Percentiles rank a stretch among this genome's conserved stretches.
Conservation (phyloP, 2,888 invertebrate genomes). For the Cistogaster globosa region DNA sequence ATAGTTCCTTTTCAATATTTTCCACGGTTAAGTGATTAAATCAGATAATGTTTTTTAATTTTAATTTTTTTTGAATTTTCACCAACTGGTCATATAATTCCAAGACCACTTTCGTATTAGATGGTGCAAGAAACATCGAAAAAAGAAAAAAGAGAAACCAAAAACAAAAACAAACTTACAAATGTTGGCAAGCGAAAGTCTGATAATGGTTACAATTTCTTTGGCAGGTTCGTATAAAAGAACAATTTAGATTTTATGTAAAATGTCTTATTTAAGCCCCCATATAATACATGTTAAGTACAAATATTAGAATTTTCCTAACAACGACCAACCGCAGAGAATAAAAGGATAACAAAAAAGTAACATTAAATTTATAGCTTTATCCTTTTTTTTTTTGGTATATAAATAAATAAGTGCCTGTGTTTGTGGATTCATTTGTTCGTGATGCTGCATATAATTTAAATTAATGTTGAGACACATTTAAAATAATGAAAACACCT, state of each 20-base stretch:
- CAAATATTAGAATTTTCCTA: conserved; percentile 55
- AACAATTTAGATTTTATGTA: conserved; percentile 58
- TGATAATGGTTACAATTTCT: conserved; percentile 51
- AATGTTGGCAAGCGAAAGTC: conserved; percentile 44
- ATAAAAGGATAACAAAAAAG: background rate
- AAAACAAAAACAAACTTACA: background rate
- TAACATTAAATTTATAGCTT: conserved; percentile 54
- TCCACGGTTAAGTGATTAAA: too few relatives aligned
- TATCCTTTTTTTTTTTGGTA: conserved; percentile 40
- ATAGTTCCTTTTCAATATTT: too few relatives aligned
- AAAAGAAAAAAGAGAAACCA: background rate
- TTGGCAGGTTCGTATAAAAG: conserved; percentile 52
- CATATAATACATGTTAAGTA: conserved; percentile 64
- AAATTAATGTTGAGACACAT: conserved; percentile 65
- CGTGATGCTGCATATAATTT: conserved; percentile 40
- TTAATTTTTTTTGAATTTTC: too few relatives aligned
- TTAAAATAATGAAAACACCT: conserved; percentile 60
- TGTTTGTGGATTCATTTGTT: background rate
- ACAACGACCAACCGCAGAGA: conserved; percentile 14
- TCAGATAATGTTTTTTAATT: too few relatives aligned
- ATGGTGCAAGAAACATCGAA: background rate
- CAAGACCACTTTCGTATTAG: background rate
- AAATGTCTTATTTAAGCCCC: conserved; percentile 69
- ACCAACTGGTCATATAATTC: background rate
- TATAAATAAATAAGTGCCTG: background rate